Evolutionary conservation across 2,797 vertebrate species (phyloP).

Genomic region (Onychomys leucogaster): DNA sequence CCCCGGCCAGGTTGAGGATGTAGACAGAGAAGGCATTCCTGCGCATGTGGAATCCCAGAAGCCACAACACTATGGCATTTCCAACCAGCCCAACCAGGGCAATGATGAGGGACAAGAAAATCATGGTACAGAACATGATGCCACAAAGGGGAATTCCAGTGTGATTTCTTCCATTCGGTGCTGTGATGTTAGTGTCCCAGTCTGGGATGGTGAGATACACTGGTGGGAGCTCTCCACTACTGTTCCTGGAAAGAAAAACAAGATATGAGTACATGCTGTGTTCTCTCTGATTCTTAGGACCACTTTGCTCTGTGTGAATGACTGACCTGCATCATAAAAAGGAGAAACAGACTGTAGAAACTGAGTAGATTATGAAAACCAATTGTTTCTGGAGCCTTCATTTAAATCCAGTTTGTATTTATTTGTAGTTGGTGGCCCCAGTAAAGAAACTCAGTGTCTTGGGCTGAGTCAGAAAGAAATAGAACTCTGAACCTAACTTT

Average conservation of each 20-base stretch:
- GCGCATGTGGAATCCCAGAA: not conserved
- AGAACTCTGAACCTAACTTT: not conserved
- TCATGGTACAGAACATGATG: not conserved
- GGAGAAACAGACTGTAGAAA: not conserved
- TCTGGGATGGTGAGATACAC: not conserved
- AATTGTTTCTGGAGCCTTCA: not conserved
- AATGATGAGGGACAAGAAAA: not conserved
- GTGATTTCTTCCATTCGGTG: not conserved
- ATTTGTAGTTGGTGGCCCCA: not conserved
- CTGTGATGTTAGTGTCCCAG: no score
- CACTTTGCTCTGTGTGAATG: not conserved
- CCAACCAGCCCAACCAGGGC: not conserved
- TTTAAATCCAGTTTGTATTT: not conserved
- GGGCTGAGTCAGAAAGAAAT: not conserved
- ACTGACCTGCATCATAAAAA: not conserved
- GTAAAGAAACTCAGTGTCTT: not conserved
- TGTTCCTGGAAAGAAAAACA: not conserved
- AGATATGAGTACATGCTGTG: not conserved
- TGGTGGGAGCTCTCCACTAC: no score
- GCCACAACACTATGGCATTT: not conserved
- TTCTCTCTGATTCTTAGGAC: not conserved
- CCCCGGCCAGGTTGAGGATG: conserved; percentile 51
- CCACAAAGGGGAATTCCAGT: not conserved
- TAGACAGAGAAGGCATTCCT: not conserved
- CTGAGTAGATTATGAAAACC: not conserved